Percentiles rank a stretch among this genome's conserved stretches.
Evolutionary conservation across 2,113 vertebrate genomes (phyloP).

Genomic region (Porphyrio hochstetteri): DNA sequence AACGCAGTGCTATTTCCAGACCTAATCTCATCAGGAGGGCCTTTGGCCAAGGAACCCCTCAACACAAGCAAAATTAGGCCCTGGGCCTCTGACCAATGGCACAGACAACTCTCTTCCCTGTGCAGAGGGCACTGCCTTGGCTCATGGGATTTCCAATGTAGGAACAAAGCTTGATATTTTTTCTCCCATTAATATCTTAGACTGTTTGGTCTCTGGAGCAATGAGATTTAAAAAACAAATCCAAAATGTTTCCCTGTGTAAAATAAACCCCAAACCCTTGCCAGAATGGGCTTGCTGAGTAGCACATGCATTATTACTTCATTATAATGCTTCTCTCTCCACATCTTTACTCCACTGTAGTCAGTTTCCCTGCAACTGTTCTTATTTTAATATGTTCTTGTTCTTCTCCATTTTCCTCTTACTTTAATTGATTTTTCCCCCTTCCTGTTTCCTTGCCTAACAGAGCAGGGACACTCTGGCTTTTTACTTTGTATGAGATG

Average conservation of each 20-base stretch:
- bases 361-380: neutral
- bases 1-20: neutral
- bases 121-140: neutral
- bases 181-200: neutral
- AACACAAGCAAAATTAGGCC: neutral
- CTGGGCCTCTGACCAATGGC: neutral
- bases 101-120: neutral
- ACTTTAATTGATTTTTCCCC: neutral
- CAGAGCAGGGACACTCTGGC: neutral
- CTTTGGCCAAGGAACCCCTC: neutral
- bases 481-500: constrained; percentile 1
- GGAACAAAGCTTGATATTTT: neutral
- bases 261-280: neutral
- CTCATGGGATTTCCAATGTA: neutral
- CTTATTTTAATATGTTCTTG: neutral
- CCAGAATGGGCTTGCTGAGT: neutral
- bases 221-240: neutral
- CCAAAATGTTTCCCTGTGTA: neutral
- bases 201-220: neutral
- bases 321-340: neutral
- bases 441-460: constrained; percentile 20
- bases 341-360: neutral
- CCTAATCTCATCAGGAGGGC: neutral
- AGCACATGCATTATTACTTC: neutral
- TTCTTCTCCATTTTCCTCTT: constrained; percentile 5